phyloP scores from a whole-genome alignment of 2,113 vertebrate species.

The Bambusicola thoracicus region DNA sequence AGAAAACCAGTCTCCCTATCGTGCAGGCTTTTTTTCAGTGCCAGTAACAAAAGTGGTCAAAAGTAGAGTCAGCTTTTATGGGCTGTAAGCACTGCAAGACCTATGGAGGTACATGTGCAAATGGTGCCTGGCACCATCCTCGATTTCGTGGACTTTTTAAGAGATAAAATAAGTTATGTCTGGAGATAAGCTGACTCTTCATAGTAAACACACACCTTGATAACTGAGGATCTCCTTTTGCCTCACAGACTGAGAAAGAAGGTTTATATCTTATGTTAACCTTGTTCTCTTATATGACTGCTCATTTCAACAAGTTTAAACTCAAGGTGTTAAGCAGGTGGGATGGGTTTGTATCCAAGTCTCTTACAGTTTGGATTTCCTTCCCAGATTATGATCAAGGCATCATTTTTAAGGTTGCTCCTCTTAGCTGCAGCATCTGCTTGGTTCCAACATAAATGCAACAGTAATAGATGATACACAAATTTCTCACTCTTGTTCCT shows the following conservation, averaged over 20 bases:
- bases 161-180: background rate
- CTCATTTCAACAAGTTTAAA: background rate
- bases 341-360: fast-evolving
- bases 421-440: too few species aligned
- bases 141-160: background rate
- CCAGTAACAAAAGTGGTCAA: background rate
- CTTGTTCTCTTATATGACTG: background rate
- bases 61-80: background rate
- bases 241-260: background rate
- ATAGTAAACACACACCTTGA: background rate
- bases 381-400: background rate
- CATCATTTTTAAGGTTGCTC: too few species aligned
- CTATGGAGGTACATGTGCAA: background rate
- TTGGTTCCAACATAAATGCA: too few species aligned
- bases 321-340: background rate
- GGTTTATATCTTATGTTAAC: background rate
- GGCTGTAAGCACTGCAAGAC: background rate
- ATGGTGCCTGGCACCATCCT: background rate
- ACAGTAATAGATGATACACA: too few species aligned
- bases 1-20: background rate
- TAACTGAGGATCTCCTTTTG: background rate
- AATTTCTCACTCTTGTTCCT: too few species aligned
- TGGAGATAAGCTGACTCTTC: background rate
- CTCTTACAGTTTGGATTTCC: background rate
- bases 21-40: background rate